phyloP scores from a whole-genome alignment of 2,797 vertebrate species.

The Podarcis siculus region DNA sequence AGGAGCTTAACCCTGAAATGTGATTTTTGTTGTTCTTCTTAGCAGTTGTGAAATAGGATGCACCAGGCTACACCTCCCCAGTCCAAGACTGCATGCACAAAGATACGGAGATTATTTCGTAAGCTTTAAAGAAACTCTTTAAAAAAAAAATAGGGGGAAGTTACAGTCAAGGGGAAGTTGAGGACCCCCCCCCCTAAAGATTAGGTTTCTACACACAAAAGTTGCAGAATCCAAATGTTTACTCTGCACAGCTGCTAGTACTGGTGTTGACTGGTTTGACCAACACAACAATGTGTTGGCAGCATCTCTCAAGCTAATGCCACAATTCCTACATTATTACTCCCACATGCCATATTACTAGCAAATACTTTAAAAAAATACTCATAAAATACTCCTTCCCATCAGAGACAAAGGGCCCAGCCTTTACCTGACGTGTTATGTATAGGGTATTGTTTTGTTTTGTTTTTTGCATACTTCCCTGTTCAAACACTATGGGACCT shows the following conservation, averaged over 20 bases:
- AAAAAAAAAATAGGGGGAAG: background rate
- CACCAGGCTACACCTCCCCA: background rate
- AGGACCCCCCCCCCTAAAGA: background rate
- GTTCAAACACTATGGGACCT: too few relatives aligned
- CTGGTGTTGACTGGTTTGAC: background rate
- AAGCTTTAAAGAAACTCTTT: background rate
- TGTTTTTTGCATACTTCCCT: too few relatives aligned
- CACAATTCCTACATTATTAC: background rate
- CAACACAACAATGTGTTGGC: background rate
- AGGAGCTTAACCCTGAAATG: background rate
- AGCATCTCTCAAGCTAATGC: background rate
- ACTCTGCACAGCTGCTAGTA: background rate
- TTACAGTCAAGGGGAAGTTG: background rate
- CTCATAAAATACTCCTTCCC: too few relatives aligned
- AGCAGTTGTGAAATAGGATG: background rate
- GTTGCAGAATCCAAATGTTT: background rate
- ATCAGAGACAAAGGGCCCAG: too few relatives aligned
- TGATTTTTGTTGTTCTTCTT: background rate
- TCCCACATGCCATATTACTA: background rate
- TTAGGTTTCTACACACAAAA: slow-evolving; percentile 19
- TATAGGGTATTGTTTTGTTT: too few relatives aligned
- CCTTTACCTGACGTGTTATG: too few relatives aligned
- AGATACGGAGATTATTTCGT: background rate
- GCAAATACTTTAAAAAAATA: background rate
- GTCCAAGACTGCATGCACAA: background rate